Evolutionary conservation across 2,888 invertebrate species (phyloP), one percentile per base, ranked within the genome.

Genomic region (Chaetogeoica ovagalla): DNA sequence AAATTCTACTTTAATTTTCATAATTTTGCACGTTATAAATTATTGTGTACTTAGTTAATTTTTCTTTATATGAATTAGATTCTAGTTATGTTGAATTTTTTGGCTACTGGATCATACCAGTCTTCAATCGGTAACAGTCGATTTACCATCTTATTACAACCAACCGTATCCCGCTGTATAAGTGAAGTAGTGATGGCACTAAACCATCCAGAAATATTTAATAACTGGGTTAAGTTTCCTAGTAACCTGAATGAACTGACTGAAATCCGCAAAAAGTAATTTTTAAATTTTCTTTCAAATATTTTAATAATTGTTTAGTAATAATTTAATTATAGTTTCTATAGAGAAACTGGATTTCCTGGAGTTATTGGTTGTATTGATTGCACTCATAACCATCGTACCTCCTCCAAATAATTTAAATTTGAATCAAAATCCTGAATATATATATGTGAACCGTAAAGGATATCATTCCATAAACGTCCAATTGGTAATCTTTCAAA

Each of bases 101-200:
- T 74, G 37, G 74, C 74, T 7, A 68, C 73, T 7, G 68, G 69
- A 13, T 68, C 68, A 19, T 74, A 74, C 23, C 69, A 74, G n/a
- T 23, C 37, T 11, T 43, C 37, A 11, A 48, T 73, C 39, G 81
- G 68, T 17, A 72, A 59, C 6, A 73, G 60, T 5, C 30, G 19
- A 17, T 57, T 30, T 48, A 19, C 17, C 5, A 66, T 15, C 13
- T 37, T 81, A 23, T 72, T 68, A 11, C 73, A 81, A 66, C 72
- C 81, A 39, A 23, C 73, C 19, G 81, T 81, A 37, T 73, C 72
- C n/a, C 43, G 66, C 8, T 43, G 55, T 39, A 62, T 81, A 4
- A 81, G 65, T 15, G 81, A 59, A 15, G 66, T 81, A 72, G 55
- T 81, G 7, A 13, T 19, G 11, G 52, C 39, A 21, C n/a, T 81